phyloP scores from a whole-genome alignment of 92 coral and sea anemone species.

The Palythoa heliodiscus region DNA sequence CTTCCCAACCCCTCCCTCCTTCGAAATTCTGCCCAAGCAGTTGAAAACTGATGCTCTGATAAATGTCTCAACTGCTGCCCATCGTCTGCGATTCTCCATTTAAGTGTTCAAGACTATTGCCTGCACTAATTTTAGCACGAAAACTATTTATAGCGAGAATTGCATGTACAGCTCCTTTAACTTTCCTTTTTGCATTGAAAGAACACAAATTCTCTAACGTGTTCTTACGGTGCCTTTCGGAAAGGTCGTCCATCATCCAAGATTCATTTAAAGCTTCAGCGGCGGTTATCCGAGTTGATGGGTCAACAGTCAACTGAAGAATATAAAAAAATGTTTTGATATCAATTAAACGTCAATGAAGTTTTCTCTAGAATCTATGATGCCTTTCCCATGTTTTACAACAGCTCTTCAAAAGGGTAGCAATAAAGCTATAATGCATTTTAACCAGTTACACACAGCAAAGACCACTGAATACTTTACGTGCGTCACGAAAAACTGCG shows the following conservation, averaged over 20 bases:
- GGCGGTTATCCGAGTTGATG: conserved; percentile 67
- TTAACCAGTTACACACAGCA: too few relatives aligned
- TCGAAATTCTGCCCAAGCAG: too few relatives aligned
- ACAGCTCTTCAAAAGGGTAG: too few relatives aligned
- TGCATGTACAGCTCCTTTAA: conserved; percentile 70
- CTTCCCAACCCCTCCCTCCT: too few relatives aligned
- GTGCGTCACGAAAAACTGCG: too few relatives aligned
- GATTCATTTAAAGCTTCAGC: conserved; percentile 64
- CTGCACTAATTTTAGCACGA: conserved; percentile 28
- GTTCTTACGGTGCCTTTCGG: conserved; percentile 68
- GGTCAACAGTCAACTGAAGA: conserved; percentile 68
- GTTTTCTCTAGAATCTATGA: too few relatives aligned
- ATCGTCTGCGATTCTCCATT: background rate
- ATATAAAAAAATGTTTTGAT: background rate
- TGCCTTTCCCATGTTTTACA: too few relatives aligned
- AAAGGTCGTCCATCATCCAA: conserved; percentile 62
- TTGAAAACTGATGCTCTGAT: too few relatives aligned
- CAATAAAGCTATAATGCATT: too few relatives aligned
- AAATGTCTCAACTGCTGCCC: background rate
- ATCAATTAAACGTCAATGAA: background rate
- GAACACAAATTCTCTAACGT: conserved; percentile 69
- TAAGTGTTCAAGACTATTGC: background rate
- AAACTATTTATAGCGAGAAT: conserved; percentile 74
- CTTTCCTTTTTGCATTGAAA: conserved; percentile 76
- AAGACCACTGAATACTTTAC: too few relatives aligned